Percentiles rank a stretch among this genome's conserved stretches.
Conservation (phyloP, 2,888 invertebrate genomes). For the Mesopsocus fuscifrons region DNA sequence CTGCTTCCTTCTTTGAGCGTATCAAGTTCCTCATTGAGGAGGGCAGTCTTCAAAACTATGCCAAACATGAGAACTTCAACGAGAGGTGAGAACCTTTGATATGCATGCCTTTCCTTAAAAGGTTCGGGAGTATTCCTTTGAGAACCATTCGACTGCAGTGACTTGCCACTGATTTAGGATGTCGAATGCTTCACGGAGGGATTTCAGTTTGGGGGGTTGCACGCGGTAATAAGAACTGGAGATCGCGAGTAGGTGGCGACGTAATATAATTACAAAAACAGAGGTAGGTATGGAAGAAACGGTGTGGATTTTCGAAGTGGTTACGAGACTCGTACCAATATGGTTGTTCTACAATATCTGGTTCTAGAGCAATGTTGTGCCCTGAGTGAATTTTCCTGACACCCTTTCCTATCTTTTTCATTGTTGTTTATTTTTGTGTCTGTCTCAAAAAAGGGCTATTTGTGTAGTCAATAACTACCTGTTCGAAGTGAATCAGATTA, state of each 20-base stretch:
- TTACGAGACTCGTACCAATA: slow-evolving; percentile 19
- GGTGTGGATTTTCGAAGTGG: slow-evolving; percentile 7
- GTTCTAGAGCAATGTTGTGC: slow-evolving; percentile 59
- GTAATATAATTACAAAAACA: too few species aligned
- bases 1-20: slow-evolving; percentile 93
- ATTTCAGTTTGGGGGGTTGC: too few species aligned
- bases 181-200: too few species aligned
- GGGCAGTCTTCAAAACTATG: slow-evolving; percentile 94
- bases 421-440: slow-evolving; percentile 15
- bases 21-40: slow-evolving; percentile 98
- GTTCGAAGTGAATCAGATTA: too few species aligned
- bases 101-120: too few species aligned
- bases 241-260: too few species aligned
- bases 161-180: too few species aligned
- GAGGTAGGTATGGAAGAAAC: slow-evolving; percentile 1
- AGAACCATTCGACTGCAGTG: too few species aligned
- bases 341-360: slow-evolving; percentile 22
- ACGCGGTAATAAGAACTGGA: too few species aligned
- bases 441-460: too few species aligned
- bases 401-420: slow-evolving; percentile 14
- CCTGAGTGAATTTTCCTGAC: slow-evolving; percentile 40
- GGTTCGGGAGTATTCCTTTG: too few species aligned
- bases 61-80: slow-evolving; percentile 87
- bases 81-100: slow-evolving; percentile 90
- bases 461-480: too few species aligned